A percentile compares a stretch with the other conserved stretches of the same genome.
Evolutionary conservation across 2,888 invertebrate genomes (phyloP).

Genomic region (Tachina grossa): DNA sequence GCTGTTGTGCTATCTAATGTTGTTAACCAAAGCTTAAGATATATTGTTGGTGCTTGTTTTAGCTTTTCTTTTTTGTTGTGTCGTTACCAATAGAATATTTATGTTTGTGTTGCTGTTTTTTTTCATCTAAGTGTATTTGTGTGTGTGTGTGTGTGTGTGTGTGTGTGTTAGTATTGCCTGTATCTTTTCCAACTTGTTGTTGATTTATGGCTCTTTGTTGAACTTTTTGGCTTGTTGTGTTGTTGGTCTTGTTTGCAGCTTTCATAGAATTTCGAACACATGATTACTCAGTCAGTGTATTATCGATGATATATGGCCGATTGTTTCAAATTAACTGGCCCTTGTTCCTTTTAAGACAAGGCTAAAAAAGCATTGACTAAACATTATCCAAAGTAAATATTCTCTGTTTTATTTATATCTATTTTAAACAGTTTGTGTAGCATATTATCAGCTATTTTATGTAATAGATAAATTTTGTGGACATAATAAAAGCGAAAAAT

Average conservation of each 20-base stretch:
- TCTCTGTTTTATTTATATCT: conserved; percentile 12
- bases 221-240: conserved; percentile 59
- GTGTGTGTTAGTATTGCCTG: conserved; percentile 7
- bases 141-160: conserved; percentile 1
- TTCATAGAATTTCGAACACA: conserved; percentile 37
- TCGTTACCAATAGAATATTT: conserved; percentile 34
- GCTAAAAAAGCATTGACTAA: not conserved
- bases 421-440: conserved; percentile 24
- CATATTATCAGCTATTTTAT: conserved; percentile 38
- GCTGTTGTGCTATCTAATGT: not conserved
- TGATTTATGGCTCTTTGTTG: conserved; percentile 64
- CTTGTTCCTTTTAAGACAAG: conserved; percentile 18
- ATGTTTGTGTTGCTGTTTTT: conserved; percentile 1
- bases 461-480: conserved; percentile 32
- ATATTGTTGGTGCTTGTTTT: not conserved
- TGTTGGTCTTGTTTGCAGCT: conserved; percentile 32
- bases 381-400: conserved; percentile 36
- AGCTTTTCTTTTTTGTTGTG: not conserved
- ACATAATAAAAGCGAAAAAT: not conserved
- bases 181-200: conserved; percentile 38
- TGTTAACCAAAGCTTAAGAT: conserved; percentile 5
- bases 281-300: conserved; percentile 63
- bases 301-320: conserved; percentile 66
- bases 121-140: not conserved
- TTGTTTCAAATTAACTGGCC: conserved; percentile 53